Percentiles rank a stretch among this genome's conserved stretches.
phyloP scores from a whole-genome alignment of 2,797 vertebrate species.

The Liparis tanakae region DNA sequence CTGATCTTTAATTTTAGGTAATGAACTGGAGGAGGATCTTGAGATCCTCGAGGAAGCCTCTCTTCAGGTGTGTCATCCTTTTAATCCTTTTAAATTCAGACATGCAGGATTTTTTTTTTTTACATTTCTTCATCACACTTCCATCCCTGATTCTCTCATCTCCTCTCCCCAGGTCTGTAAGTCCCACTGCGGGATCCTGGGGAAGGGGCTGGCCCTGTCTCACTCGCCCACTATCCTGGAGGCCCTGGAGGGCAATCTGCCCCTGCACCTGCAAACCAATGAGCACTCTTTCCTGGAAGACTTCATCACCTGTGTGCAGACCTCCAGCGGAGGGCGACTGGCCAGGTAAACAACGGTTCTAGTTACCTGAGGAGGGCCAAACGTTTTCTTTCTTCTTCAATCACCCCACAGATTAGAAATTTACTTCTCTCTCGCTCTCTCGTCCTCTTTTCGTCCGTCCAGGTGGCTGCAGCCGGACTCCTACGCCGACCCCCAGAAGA shows the following conservation, averaged over 20 bases:
- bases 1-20: conserved; percentile 78
- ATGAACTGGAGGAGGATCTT: conserved; percentile 97
- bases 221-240: conserved; percentile 97
- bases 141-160: conserved; percentile 7
- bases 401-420: background rate
- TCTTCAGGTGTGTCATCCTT: conserved; percentile 87
- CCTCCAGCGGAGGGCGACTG: conserved; percentile 95
- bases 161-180: conserved; percentile 89
- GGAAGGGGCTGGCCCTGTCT: conserved; percentile 95
- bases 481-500: conserved; percentile 98
- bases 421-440: background rate
- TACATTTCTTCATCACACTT: background rate
- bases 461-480: conserved; percentile 99
- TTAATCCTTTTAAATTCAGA: background rate
- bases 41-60: conserved; percentile 99
- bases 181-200: conserved; percentile 94
- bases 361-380: background rate
- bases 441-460: conserved; percentile 10
- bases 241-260: conserved; percentile 95
- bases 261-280: conserved; percentile 96
- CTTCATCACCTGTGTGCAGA: conserved; percentile 96
- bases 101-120: background rate
- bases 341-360: conserved; percentile 85
- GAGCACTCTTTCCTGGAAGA: conserved; percentile 99
- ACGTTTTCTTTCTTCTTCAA: background rate